Evolutionary conservation across 64 coral and sea anemone genomes (phyloP).

Genomic region (Pocillopora verrucosa): DNA sequence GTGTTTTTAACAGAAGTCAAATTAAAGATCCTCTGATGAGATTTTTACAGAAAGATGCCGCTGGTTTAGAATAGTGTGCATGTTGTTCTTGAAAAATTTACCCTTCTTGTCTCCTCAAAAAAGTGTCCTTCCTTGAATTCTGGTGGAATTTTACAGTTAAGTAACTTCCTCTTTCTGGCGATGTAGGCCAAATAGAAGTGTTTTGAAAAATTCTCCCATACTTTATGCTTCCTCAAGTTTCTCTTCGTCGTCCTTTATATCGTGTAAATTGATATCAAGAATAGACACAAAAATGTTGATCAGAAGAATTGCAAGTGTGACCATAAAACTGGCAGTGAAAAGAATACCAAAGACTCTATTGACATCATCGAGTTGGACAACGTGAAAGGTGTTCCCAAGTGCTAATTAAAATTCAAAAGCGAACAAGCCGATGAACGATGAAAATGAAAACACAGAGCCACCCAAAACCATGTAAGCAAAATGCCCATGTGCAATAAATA

Average conservation of each 20-base stretch:
- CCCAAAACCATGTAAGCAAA: constrained; percentile 26
- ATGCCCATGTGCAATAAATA: constrained; percentile 4
- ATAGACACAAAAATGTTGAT: constrained; percentile 28
- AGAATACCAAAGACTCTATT: constrained; percentile 2
- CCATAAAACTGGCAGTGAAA: constrained; percentile 15
- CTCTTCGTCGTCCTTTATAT: constrained; percentile 13
- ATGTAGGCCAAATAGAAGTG: neutral
- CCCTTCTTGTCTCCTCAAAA: no score
- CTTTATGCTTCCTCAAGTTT: neutral
- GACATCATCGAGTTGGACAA: neutral
- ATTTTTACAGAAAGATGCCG: no score
- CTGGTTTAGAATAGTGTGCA: no score
- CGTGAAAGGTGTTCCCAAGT: neutral
- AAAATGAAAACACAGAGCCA: neutral
- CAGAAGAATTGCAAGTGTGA: constrained; percentile 22
- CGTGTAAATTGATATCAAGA: constrained; percentile 19
- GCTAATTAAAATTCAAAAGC: neutral
- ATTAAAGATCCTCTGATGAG: no score
- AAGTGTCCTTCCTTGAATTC: neutral
- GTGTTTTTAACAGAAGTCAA: no score
- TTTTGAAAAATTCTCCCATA: neutral
- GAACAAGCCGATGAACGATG: neutral
- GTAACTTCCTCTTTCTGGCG: neutral
- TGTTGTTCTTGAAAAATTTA: no score
- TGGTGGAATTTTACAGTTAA: neutral